Evolutionary conservation across 2,797 vertebrate genomes (phyloP), one percentile per base, ranked within the genome.

Genomic region (Artibeus lituratus): DNA sequence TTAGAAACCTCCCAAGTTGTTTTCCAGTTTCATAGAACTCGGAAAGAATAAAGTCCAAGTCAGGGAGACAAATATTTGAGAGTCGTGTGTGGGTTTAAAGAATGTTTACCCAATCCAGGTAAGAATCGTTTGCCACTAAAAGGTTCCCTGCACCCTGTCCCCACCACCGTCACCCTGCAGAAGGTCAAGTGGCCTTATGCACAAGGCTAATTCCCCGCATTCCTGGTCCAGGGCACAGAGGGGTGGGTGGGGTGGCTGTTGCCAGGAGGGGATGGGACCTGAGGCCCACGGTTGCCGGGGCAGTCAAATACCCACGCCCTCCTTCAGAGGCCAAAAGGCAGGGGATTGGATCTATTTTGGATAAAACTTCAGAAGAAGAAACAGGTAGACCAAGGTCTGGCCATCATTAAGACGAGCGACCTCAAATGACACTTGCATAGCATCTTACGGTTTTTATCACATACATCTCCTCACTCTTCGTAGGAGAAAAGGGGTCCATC

Each of bases 101-200:
- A 95, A 95, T 97, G 96, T 97, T 97, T 97, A 94, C 94, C 85
- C 91, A 96, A 65, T 74, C 88, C 74, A 84, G 86, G 95, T 88
- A 92, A 93, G 92, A 95, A 80, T 87, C 83, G 37, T 87, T 94
- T 94, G 70, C 65, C 69, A 74, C 91, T 97, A 84, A 97, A 96
- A 96, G 90, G 26, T 35, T 37, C n/a, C 78, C 55, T 14, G 8
- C 42, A 18, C 35, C 37, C 55, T 55, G 62, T 92, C 94, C 72
- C 35, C 82, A 37, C 37, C 69, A 47, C 86, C 22, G 57, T 95
- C 90, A 73, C 74, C 78, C 55, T 51, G 65, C 73, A 84, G 95
- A 94, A 97, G 97, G 97, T 97, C 96, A 96, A 97, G 96, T 96
- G 97, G 96, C 91, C 95, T 93, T 73, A 44, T 67, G 70, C 86